Conservation (phyloP, 2,797 vertebrate species). For the Propithecus deckenii region DNA sequence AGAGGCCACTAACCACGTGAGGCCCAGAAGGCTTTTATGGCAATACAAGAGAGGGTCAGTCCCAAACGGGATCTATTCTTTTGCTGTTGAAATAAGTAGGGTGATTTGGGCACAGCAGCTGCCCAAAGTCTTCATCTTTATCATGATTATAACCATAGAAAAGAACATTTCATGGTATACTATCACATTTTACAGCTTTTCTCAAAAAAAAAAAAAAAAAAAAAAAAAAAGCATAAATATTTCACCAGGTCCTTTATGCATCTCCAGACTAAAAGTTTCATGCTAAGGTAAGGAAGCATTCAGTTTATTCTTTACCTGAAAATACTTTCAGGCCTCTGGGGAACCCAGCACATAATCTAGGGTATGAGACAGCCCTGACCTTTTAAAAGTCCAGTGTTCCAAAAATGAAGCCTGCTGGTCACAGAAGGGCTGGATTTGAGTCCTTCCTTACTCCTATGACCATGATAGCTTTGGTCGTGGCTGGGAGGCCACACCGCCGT, state of each 20-base stretch:
- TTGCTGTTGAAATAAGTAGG: background rate
- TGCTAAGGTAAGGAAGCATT: background rate
- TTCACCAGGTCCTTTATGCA: background rate
- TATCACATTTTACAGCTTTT: background rate
- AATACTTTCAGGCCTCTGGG: background rate
- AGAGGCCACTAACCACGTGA: background rate
- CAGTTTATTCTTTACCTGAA: slow-evolving; percentile 10
- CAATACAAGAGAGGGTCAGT: background rate
- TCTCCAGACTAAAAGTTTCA: background rate
- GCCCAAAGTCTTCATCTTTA: background rate
- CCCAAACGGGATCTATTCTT: background rate
- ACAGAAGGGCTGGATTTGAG: background rate
- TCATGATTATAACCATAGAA: background rate
- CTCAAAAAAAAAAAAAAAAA: slow-evolving; percentile 4
- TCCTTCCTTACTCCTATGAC: background rate
- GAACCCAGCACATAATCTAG: background rate
- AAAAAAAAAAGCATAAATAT: background rate
- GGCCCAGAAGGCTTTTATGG: background rate
- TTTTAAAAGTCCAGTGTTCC: background rate
- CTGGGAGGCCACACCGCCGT: background rate
- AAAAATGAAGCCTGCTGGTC: background rate
- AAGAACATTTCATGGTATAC: background rate
- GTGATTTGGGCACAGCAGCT: background rate
- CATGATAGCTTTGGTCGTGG: background rate
- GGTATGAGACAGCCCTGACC: background rate